phyloP scores from a whole-genome alignment of 2,113 vertebrate species.

The Heterotilapia buettikoferi region DNA sequence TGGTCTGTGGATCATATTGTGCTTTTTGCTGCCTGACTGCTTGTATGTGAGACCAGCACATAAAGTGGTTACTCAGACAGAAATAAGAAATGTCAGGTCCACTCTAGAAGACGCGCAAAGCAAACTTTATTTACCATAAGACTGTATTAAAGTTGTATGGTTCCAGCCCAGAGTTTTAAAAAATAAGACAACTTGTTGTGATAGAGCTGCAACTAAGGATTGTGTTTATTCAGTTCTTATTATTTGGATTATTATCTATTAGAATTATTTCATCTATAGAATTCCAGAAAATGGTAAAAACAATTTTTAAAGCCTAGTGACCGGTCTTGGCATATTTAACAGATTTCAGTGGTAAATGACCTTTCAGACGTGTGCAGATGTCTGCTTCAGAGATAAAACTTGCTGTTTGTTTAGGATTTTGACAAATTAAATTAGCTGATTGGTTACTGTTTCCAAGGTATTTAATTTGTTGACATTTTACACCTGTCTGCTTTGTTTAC shows the following conservation, averaged over 20 bases:
- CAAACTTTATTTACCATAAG: background rate
- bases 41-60: background rate
- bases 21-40: background rate
- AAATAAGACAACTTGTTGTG: background rate
- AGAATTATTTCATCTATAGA: background rate
- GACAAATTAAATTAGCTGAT: background rate
- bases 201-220: background rate
- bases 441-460: background rate
- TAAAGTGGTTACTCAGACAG: background rate
- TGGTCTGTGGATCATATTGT: background rate
- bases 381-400: background rate
- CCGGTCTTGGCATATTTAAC: background rate
- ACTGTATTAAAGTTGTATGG: accelerated
- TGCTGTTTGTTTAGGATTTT: background rate
- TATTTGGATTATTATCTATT: background rate
- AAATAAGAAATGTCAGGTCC: background rate
- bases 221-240: background rate
- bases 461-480: background rate
- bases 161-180: background rate
- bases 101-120: background rate
- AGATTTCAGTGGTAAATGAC: accelerated
- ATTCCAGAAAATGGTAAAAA: background rate
- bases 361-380: background rate
- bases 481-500: background rate
- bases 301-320: background rate